Evolutionary conservation across 2,797 vertebrate genomes (phyloP).

Genomic region (Coluber constrictor): DNA sequence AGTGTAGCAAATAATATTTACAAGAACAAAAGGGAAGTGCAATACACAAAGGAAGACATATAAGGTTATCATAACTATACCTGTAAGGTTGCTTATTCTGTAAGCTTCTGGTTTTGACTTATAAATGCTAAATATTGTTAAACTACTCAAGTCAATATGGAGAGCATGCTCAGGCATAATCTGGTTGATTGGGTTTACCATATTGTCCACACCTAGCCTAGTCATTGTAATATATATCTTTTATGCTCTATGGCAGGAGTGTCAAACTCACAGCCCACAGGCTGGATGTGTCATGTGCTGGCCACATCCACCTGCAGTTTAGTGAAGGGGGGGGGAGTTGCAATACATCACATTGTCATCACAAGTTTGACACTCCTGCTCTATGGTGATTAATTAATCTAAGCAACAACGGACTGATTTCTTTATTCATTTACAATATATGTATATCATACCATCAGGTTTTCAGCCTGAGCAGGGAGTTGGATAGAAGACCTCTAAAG

Average conservation of each 20-base stretch:
- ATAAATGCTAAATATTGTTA: neutral
- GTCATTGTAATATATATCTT: neutral
- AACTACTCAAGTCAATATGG: neutral
- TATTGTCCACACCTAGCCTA: neutral
- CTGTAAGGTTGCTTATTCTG: neutral
- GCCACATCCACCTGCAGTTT: no score
- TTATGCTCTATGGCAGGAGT: neutral
- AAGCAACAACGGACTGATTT: neutral
- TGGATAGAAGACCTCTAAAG: no score
- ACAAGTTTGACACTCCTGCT: neutral
- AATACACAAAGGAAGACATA: neutral
- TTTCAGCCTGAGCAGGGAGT: no score
- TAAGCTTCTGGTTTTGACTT: neutral
- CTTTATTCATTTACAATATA: neutral
- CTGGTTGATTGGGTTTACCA: neutral
- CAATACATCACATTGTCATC: no score
- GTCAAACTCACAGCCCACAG: no score
- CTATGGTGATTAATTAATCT: neutral
- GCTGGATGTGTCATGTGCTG: no score
- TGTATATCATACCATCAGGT: neutral
- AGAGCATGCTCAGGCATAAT: neutral
- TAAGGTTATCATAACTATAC: neutral
- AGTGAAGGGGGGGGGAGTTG: no score
- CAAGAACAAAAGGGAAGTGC: neutral
- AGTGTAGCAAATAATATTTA: neutral